Percentiles rank a stretch among this genome's conserved stretches.
phyloP scores from a whole-genome alignment of 2,113 vertebrate genomes.

The Lepus europaeus region DNA sequence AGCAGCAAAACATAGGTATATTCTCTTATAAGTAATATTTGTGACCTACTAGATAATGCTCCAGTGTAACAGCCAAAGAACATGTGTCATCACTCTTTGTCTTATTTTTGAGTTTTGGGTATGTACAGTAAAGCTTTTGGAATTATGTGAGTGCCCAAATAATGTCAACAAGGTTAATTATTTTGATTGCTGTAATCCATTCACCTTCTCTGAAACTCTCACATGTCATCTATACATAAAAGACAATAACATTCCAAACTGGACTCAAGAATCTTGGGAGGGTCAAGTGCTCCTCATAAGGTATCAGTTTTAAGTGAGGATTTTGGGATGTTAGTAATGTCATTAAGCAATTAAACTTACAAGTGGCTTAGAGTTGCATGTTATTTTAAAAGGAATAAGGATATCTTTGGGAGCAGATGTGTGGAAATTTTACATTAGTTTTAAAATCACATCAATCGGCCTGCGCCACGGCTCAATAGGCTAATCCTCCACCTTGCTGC shows the following conservation, averaged over 20 bases:
- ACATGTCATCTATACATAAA: not conserved
- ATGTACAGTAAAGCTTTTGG: not conserved
- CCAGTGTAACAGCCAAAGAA: not conserved
- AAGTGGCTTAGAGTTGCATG: not conserved
- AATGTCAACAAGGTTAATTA: not conserved
- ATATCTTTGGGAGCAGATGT: not conserved
- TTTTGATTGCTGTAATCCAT: not conserved
- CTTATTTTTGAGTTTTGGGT: slow-evolving; percentile 3
- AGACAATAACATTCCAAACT: not conserved
- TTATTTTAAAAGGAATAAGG: not conserved
- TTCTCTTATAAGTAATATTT: slow-evolving; percentile 6
- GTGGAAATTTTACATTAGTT: not conserved
- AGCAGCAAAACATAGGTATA: not conserved
- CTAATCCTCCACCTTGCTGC: too few species aligned
- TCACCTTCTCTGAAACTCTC: not conserved
- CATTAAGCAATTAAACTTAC: not conserved
- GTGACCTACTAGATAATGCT: not conserved
- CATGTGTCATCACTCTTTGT: not conserved
- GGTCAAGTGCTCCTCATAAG: not conserved
- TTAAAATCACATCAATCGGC: slow-evolving; percentile 7
- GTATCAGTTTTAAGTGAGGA: not conserved
- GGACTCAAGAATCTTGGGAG: not conserved
- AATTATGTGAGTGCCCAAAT: not conserved
- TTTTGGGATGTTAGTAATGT: not conserved
- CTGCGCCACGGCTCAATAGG: too few species aligned